A percentile compares a stretch with the other conserved stretches of the same genome.
These are phyloP conservation scores for Cladorhizidae sp. DNA, from an alignment of 37 sponge, comb jelly and placozoan species.

Conservation along the genomic window DNA sequence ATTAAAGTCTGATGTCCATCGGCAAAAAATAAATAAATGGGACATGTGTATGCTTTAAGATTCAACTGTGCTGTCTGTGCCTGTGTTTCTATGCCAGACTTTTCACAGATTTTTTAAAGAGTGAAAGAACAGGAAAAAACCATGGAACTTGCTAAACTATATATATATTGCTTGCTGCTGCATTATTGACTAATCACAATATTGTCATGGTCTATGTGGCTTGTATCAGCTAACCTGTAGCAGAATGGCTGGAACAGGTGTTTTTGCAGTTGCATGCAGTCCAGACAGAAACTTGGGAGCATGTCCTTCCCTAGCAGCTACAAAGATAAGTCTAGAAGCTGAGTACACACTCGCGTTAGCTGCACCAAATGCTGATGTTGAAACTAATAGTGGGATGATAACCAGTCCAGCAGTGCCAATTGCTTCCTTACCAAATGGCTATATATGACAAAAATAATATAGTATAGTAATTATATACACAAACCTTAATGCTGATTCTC, in stretches of 20 bases:
- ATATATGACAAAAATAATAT: not conserved
- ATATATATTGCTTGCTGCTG: too few relatives aligned
- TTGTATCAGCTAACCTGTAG: slow-evolving; percentile 39
- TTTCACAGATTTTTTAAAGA: too few relatives aligned
- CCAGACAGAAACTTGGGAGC: slow-evolving; percentile 51
- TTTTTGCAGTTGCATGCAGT: slow-evolving; percentile 36
- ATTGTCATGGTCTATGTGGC: not conserved
- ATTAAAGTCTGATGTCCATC: too few relatives aligned
- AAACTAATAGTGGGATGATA: slow-evolving; percentile 67
- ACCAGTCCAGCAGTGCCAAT: slow-evolving; percentile 57
- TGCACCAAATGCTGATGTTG: slow-evolving; percentile 66
- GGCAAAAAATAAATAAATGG: too few relatives aligned
- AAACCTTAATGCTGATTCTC: too few relatives aligned
- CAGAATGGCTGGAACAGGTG: slow-evolving; percentile 70
- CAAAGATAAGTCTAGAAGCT: slow-evolving; percentile 35
- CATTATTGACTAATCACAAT: too few relatives aligned
- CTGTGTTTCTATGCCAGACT: too few relatives aligned
- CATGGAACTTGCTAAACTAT: too few relatives aligned
- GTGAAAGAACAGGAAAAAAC: too few relatives aligned
- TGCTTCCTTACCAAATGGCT: slow-evolving; percentile 50
- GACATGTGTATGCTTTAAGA: too few relatives aligned
- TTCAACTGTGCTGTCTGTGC: too few relatives aligned
- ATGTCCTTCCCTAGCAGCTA: slow-evolving; percentile 54
- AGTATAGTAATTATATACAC: too few relatives aligned
- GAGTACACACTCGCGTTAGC: slow-evolving; percentile 8